A percentile compares a stretch with the other conserved stretches of the same genome.
These are phyloP conservation scores for Thinocorus orbignyianus DNA, from an alignment of 2,113 vertebrate species.

Conservation along the genomic window DNA sequence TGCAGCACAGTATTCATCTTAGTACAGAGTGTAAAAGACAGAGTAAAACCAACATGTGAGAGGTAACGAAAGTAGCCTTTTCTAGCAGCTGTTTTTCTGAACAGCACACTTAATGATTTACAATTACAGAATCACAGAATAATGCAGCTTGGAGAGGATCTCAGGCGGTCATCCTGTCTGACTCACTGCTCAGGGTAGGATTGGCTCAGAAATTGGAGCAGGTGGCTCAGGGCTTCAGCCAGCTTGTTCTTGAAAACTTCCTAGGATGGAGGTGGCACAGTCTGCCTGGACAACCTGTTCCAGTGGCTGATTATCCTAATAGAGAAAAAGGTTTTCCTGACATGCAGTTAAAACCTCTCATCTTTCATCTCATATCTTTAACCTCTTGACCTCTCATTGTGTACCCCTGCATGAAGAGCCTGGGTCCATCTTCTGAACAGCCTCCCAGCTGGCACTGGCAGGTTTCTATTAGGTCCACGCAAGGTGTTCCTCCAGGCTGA, in stretches of 20 bases:
- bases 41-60: neutral
- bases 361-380: neutral
- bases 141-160: neutral
- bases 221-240: neutral
- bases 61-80: neutral
- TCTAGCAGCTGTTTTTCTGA: conserved; percentile 9
- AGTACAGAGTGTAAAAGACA: neutral
- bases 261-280: neutral
- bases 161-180: neutral
- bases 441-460: neutral
- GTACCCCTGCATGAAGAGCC: neutral
- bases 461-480: neutral
- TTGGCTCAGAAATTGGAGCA: neutral
- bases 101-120: neutral
- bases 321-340: neutral
- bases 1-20: neutral
- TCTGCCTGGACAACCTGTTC: neutral
- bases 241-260: neutral
- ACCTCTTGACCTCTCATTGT: neutral
- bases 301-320: neutral
- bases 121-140: neutral
- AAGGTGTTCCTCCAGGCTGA: neutral
- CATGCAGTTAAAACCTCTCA: neutral
- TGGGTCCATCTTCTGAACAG: neutral
- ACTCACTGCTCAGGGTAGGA: neutral